Base-by-base conservation (phyloP, 2,888 invertebrate genomes). In the Anthrax anthrax region DNA sequence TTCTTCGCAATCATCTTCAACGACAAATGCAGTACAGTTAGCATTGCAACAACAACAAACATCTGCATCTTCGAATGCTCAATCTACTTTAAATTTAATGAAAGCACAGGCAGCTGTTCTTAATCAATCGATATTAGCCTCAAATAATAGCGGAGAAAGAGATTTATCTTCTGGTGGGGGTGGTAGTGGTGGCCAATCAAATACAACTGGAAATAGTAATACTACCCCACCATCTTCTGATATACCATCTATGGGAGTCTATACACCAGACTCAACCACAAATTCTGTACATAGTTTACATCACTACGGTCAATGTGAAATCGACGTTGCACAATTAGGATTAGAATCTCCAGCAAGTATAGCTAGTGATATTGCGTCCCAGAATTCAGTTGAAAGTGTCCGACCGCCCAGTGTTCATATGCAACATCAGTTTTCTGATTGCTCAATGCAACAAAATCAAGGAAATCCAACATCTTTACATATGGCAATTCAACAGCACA, bases 271-370 rank as follows among this genome's bases (percentile, higher is more conserved):
- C 57, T 82, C 88, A 0, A 82, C 85, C 0, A 81, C 84, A 36
- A 88, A 86, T 61, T 84, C 84, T 0, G 84, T 87, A 10, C 84
- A 85, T 52, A 81, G 86, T 44, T 75, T 90, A 55, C 78, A 80
- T 60, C 78, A 80, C 56, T 86, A 86, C 58, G 75, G 77, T 1
- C 82, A 84, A 47, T 86, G 86, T 57, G 88, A 90, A 55, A 66
- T 90, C 50, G 90, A 88, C 62, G 87, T 88, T 2, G 79, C 80
- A 47, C 86, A 87, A 60, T 65, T 90, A 48, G 88, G 86, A 1
- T 69, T 92, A 52, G 91, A 91, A 62, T 90, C 91, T 0, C 90
- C 92, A 0, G 82, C 87, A 0, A 87, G 88, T 37, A 88, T 91
- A 54, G 82, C 87, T 1, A 86, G 84, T 41, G 89, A 91, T 63